Percentiles rank a stretch among this genome's conserved stretches.
phyloP scores from a whole-genome alignment of 2,797 vertebrate genomes.

The Euthynnus affinis region DNA sequence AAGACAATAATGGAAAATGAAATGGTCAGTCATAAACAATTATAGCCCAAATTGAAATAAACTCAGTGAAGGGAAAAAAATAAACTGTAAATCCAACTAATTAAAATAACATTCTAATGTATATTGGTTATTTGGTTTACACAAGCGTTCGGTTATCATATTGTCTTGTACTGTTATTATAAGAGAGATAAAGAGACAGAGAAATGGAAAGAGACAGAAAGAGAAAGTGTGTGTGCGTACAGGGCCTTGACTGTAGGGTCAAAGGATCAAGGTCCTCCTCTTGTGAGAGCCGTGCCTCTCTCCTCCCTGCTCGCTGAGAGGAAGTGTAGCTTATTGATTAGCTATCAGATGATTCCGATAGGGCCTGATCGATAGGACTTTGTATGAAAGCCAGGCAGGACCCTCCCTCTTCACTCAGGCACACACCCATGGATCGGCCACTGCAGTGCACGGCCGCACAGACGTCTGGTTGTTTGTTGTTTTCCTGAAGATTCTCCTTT shows the following conservation, averaged over 20 bases:
- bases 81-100: slow-evolving; percentile 73
- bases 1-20: slow-evolving; percentile 86
- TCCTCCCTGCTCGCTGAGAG: slow-evolving; percentile 76
- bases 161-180: slow-evolving; percentile 52
- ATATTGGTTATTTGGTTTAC: slow-evolving; percentile 68
- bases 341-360: slow-evolving; percentile 90
- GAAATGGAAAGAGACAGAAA: slow-evolving; percentile 35
- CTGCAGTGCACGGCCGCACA: slow-evolving; percentile 53
- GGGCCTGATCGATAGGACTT: slow-evolving; percentile 84
- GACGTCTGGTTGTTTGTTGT: slow-evolving; percentile 55
- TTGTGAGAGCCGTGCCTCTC: slow-evolving; percentile 72
- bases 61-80: slow-evolving; percentile 73
- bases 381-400: slow-evolving; percentile 81
- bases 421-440: slow-evolving; percentile 61
- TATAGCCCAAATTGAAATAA: slow-evolving; percentile 80
- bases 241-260: slow-evolving; percentile 58
- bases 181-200: slow-evolving; percentile 49
- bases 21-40: slow-evolving; percentile 83
- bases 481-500: slow-evolving; percentile 54
- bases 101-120: slow-evolving; percentile 70
- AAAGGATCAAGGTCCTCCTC: slow-evolving; percentile 82
- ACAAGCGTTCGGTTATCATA: slow-evolving; percentile 40
- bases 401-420: slow-evolving; percentile 66
- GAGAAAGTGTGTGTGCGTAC: slow-evolving; percentile 5
- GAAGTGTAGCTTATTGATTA: slow-evolving; percentile 88